Conservation (phyloP, 2,113 vertebrate genomes). For the Pongo abelii region DNA sequence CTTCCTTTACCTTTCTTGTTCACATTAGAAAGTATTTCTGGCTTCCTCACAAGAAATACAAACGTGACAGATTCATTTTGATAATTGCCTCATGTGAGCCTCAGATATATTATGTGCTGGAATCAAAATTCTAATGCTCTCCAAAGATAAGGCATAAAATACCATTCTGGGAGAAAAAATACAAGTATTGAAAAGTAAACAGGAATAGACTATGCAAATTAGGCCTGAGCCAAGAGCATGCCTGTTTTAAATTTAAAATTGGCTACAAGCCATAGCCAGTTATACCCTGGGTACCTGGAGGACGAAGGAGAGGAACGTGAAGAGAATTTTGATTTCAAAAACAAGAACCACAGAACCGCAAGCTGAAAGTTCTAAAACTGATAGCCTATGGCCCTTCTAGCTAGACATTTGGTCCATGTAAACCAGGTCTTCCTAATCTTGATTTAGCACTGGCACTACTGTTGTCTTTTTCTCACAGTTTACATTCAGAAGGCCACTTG, state of each 20-base stretch:
- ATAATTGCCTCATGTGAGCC: constrained; percentile 11
- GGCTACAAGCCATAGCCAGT: neutral
- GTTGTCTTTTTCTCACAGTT: constrained; percentile 26
- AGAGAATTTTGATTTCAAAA: neutral
- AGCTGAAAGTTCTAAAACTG: constrained; percentile 29
- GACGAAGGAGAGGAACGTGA: neutral
- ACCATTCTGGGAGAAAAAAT: neutral
- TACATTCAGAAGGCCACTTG: neutral
- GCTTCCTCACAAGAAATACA: constrained; percentile 31
- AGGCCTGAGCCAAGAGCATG: constrained; percentile 25
- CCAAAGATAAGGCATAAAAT: neutral
- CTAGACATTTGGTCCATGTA: neutral
- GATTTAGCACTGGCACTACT: neutral
- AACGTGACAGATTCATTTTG: constrained; percentile 4
- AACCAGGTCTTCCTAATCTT: neutral
- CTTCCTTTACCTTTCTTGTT: neutral
- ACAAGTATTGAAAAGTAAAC: constrained; percentile 41
- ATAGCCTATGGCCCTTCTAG: neutral
- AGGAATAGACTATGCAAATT: constrained; percentile 44
- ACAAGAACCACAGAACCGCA: neutral
- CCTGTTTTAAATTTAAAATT: constrained; percentile 59
- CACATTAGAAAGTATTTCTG: neutral
- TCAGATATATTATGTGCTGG: neutral
- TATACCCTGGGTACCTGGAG: neutral
- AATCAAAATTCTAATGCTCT: constrained; percentile 56